Base-by-base conservation (phyloP, 2,113 vertebrate genomes). In the Phainopepla nitens region DNA sequence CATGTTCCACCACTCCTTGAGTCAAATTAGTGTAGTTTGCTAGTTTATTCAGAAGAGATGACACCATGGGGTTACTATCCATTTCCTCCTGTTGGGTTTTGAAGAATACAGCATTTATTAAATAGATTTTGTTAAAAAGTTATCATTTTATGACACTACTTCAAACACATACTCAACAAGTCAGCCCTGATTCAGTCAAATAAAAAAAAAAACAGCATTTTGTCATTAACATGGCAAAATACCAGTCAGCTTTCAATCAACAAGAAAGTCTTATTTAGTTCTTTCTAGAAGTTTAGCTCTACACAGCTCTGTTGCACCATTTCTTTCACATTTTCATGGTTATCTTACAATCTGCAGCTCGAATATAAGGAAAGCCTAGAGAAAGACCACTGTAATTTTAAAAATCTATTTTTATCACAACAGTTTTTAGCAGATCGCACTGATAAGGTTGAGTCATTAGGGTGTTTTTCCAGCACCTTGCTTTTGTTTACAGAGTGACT, bases 61-160 rank as follows among this genome's bases (percentile, higher is more conserved):
- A 99, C 94, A 99, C 99, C 99, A 99, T 99, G 90, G 99, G 99
- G 93, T 99, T 99, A 95, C 99, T 99, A 96, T 99, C 99, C 99
- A 99, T 99, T 95, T 99, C 99, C 89, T 99, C 99, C 99, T 99
- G 97, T 96, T 95, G 68, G 27, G 23, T 24, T 90, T 91, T 88
- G 45, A 91, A 78, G 45, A 89, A 75, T 15, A 92, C 3, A 61
- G 31, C 23, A 66, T 81, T 76, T 44, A 89, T 66, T 83, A 73
- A 65, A 36, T 4, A 51, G 5, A 1, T 5, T 31, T 5, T 31
- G 36, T 65, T 72, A 27, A 2, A 1, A 12, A 65, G 23, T 61
- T 15, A 54, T 33, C 2, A 56, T 72, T 65, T 91, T 82, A 81
- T 70, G 16, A 53, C 61, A 61, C 19, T 41, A 39, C 17, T 94